A percentile compares a stretch with the other conserved stretches of the same genome.
Conservation (phyloP, 2,888 invertebrate genomes). For the Tinea semifulvella region DNA sequence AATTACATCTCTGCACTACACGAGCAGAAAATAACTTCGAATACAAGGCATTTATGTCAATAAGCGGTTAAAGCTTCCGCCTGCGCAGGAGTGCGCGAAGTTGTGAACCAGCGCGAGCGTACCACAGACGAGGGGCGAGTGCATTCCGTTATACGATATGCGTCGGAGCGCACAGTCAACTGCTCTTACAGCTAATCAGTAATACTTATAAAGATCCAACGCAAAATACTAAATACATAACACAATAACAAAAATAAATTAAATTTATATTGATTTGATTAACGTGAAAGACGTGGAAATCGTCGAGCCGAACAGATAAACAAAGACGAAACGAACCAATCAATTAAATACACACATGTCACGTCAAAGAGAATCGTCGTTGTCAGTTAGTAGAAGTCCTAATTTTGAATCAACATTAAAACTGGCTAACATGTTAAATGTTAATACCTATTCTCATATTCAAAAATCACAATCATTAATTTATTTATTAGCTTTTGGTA, state of each 20-base stretch:
- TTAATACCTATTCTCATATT: neutral
- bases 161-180: neutral
- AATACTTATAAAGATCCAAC: no score
- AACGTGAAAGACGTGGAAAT: no score
- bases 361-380: no score
- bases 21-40: conserved; percentile 11
- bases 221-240: no score
- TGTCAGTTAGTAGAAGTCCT: neutral
- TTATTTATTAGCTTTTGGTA: no score
- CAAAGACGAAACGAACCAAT: no score
- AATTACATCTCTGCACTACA: conserved; percentile 14
- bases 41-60: conserved; percentile 12
- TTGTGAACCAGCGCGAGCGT: neutral
- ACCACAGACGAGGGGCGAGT: conserved; percentile 20
- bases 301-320: no score
- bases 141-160: conserved; percentile 39
- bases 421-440: neutral
- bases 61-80: conserved; percentile 6
- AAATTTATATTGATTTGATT: no score
- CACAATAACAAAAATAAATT: no score
- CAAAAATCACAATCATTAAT: no score
- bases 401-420: neutral
- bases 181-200: no score
- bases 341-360: no score
- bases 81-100: conserved; percentile 16